phyloP scores from a whole-genome alignment of 2,113 vertebrate species.

The Phalacrocorax carbo region DNA sequence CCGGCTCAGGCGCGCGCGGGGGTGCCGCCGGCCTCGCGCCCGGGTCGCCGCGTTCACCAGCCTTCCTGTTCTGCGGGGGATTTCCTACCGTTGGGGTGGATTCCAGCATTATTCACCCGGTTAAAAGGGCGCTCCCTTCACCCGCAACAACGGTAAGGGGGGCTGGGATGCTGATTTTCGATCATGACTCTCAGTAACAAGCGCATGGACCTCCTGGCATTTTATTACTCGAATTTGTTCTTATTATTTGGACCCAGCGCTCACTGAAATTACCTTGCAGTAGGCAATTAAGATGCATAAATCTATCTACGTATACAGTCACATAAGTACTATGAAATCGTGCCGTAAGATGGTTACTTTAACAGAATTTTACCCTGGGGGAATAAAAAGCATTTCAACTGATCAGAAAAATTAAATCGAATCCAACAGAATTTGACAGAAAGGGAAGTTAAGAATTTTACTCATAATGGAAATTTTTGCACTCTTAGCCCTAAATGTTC shows the following conservation, averaged over 20 bases:
- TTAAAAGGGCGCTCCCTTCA: background rate
- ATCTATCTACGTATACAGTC: background rate
- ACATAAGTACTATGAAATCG: background rate
- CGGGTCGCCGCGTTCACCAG: background rate
- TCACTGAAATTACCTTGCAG: background rate
- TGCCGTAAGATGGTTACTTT: background rate
- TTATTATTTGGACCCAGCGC: background rate
- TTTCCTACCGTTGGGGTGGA: background rate
- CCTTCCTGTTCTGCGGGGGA: background rate
- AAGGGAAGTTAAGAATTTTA: background rate
- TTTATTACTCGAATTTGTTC: background rate
- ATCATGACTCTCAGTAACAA: rapidly evolving
- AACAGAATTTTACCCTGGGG: background rate
- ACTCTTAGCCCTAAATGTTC: background rate
- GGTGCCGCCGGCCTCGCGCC: background rate
- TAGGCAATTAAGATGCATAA: background rate
- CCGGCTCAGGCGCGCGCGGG: background rate
- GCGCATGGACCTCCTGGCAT: rapidly evolving
- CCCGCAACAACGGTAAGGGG: rapidly evolving
- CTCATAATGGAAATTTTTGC: background rate
- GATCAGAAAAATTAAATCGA: background rate
- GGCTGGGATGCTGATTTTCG: rapidly evolving
- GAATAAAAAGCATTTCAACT: background rate
- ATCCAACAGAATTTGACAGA: background rate
- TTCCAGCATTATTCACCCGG: background rate